Evolutionary conservation across 2,888 invertebrate genomes (phyloP).

Genomic region (Danaus chrysippus): DNA sequence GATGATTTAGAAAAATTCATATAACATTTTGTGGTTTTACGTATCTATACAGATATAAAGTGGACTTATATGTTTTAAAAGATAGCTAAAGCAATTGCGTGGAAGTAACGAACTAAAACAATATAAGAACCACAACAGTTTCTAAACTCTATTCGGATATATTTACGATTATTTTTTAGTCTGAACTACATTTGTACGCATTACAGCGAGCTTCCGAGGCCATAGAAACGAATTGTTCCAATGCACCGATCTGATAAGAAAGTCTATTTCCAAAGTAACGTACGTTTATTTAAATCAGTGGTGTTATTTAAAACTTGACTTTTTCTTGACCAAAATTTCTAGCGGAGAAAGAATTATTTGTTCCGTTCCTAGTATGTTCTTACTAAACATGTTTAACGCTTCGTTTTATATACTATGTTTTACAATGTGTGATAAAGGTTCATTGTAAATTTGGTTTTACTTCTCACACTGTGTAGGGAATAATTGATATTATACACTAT

Average conservation of each 20-base stretch:
- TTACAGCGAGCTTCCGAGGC: constrained; percentile 26
- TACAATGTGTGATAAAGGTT: background rate
- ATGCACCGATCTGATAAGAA: constrained; percentile 34
- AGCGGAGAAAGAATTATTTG: constrained; percentile 59
- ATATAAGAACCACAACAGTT: background rate
- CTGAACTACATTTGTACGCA: constrained; percentile 23
- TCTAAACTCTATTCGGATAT: background rate
- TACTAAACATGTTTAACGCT: constrained; percentile 37
- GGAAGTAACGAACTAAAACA: background rate
- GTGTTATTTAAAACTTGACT: constrained; percentile 43
- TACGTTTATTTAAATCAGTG: constrained; percentile 62
- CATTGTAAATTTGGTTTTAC: too few relatives aligned
- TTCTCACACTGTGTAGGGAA: too few relatives aligned
- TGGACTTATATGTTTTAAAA: too few relatives aligned
- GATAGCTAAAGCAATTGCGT: background rate
- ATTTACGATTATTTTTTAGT: constrained; percentile 5
- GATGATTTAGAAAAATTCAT: too few relatives aligned
- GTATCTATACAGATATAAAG: too few relatives aligned
- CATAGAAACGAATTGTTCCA: constrained; percentile 31
- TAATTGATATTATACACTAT: too few relatives aligned
- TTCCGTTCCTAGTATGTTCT: constrained; percentile 53
- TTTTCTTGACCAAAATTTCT: constrained; percentile 56
- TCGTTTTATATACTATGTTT: constrained; percentile 10
- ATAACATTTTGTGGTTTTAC: too few relatives aligned
- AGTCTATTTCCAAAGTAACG: constrained; percentile 38